Conservation (phyloP, 2,797 vertebrate species). For the Poeciliopsis paucimaculata region DNA sequence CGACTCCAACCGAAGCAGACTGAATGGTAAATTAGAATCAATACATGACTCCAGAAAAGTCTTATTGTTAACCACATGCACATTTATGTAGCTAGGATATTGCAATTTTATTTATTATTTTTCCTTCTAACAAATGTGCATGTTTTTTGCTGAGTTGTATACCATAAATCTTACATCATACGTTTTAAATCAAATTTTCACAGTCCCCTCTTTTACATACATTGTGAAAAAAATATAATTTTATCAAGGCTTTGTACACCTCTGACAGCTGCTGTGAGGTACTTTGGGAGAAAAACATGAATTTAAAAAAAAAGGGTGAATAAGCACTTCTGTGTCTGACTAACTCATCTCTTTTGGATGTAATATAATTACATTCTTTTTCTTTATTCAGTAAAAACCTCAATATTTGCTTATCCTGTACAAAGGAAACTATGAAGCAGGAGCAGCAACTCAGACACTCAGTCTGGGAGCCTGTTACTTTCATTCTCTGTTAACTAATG, state of each 20-base stretch:
- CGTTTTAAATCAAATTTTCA: not conserved
- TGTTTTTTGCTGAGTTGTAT: not conserved
- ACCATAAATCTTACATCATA: not conserved
- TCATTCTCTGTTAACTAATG: slow-evolving; percentile 69
- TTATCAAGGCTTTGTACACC: too few species aligned
- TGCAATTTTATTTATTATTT: not conserved
- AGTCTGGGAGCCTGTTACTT: slow-evolving; percentile 60
- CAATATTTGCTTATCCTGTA: slow-evolving; percentile 34
- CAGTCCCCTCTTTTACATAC: not conserved
- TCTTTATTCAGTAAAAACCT: slow-evolving; percentile 38
- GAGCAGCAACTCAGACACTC: slow-evolving; percentile 54
- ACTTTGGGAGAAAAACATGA: not conserved
- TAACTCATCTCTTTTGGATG: not conserved
- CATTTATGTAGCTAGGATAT: not conserved
- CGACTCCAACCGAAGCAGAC: not conserved
- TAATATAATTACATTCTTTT: slow-evolving; percentile 1
- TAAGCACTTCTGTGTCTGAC: not conserved
- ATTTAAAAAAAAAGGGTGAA: not conserved
- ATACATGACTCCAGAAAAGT: not conserved
- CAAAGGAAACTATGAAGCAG: slow-evolving; percentile 36
- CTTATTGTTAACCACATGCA: not conserved
- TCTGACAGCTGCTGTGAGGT: not conserved
- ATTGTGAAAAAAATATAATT: not conserved
- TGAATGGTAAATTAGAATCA: not conserved
- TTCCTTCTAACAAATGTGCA: not conserved